Evolutionary conservation across 2,797 vertebrate species (phyloP).

Genomic region (Acrossocheilus wenchowensis): DNA sequence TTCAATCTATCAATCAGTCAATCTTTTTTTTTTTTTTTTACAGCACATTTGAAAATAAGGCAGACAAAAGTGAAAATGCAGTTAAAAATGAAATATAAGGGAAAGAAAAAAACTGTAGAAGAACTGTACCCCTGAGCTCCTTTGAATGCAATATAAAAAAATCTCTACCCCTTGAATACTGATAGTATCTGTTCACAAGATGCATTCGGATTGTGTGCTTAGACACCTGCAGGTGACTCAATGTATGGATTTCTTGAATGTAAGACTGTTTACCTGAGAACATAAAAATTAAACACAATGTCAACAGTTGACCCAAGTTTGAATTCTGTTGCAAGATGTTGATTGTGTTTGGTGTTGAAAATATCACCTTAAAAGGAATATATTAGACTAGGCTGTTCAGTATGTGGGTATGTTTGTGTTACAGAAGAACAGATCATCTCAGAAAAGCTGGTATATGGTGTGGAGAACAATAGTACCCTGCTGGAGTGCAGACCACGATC

Average conservation of each 20-base stretch:
- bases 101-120: no score
- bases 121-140: not conserved
- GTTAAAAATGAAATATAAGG: no score
- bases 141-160: not conserved
- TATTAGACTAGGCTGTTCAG: conserved; percentile 27
- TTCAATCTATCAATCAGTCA: not conserved
- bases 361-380: not conserved
- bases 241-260: not conserved
- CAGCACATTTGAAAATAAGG: not conserved
- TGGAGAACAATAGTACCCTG: conserved; percentile 94
- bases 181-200: not conserved
- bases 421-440: conserved; percentile 81
- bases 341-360: not conserved
- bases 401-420: conserved; percentile 54
- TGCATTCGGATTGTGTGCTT: not conserved
- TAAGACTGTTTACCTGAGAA: not conserved
- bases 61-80: not conserved
- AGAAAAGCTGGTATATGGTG: conserved; percentile 84
- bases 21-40: not conserved
- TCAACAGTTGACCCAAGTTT: not conserved
- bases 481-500: conserved; percentile 93
- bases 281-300: not conserved
- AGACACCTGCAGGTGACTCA: not conserved
- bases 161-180: not conserved
- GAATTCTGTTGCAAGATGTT: not conserved